Conservation (phyloP, 1,140 invertebrate genomes). For the Octopus sinensis region DNA sequence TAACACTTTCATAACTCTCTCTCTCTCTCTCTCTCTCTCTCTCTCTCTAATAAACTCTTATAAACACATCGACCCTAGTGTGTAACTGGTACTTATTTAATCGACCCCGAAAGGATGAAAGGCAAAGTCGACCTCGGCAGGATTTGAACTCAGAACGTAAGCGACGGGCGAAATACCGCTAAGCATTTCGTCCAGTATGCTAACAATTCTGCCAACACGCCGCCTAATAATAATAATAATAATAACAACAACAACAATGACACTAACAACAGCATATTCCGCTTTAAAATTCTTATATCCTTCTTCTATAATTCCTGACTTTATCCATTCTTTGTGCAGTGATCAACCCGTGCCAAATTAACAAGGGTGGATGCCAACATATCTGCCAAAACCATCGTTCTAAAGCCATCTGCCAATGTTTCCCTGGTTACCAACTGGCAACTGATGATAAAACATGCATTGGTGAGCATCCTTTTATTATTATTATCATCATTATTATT, state of each 20-base stretch:
- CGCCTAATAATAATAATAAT: background rate
- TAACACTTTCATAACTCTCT: no score
- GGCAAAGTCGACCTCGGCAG: no score
- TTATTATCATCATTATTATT: background rate
- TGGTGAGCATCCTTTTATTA: constrained; percentile 28
- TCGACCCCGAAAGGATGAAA: no score
- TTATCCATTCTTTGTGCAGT: constrained; percentile 33
- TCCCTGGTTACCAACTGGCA: constrained; percentile 36
- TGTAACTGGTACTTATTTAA: no score
- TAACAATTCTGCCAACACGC: no score
- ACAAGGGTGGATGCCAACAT: constrained; percentile 48
- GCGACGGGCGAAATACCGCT: no score
- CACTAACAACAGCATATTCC: background rate
- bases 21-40: no score
- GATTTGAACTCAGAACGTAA: no score
- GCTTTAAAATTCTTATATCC: background rate
- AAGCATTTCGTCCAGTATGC: no score
- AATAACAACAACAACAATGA: background rate
- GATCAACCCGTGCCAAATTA: constrained; percentile 39
- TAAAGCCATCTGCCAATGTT: constrained; percentile 41
- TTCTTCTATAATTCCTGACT: background rate
- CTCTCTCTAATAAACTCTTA: no score
- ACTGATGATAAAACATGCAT: constrained; percentile 39
- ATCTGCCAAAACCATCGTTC: constrained; percentile 41
- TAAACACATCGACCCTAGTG: no score